A percentile compares a stretch with the other conserved stretches of the same genome.
Conservation (phyloP, 2,797 vertebrate species). For the Neostethus bicornis region DNA sequence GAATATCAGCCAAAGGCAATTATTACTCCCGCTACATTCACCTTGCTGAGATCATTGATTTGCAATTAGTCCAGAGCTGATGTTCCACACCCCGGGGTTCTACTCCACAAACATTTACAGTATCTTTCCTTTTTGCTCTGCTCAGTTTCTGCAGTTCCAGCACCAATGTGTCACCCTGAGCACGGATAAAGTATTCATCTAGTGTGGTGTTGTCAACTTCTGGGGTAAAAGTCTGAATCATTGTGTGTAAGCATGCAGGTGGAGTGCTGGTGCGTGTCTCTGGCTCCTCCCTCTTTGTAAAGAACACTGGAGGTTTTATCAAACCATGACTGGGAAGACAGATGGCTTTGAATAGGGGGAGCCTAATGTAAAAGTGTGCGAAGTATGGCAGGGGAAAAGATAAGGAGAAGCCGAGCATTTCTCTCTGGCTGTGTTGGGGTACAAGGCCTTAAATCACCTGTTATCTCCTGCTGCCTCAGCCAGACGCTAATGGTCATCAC, state of each 20-base stretch:
- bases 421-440: slow-evolving; percentile 71
- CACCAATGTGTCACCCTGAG: slow-evolving; percentile 51
- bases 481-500: slow-evolving; percentile 83
- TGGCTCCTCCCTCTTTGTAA: slow-evolving; percentile 43
- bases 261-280: slow-evolving; percentile 36
- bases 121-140: slow-evolving; percentile 37
- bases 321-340: slow-evolving; percentile 78
- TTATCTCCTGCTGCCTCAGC: slow-evolving; percentile 82
- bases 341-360: slow-evolving; percentile 75
- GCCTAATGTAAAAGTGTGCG: slow-evolving; percentile 82
- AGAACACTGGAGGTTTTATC: slow-evolving; percentile 73
- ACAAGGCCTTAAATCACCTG: slow-evolving; percentile 81
- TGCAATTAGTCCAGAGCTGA: slow-evolving; percentile 69
- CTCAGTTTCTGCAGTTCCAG: slow-evolving; percentile 50
- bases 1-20: slow-evolving; percentile 39
- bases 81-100: slow-evolving; percentile 45
- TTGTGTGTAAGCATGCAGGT: slow-evolving; percentile 65
- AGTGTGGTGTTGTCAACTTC: slow-evolving; percentile 48
- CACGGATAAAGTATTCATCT: slow-evolving; percentile 59
- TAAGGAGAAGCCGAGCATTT: slow-evolving; percentile 74
- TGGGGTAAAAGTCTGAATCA: slow-evolving; percentile 41
- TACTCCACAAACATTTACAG: slow-evolving; percentile 52
- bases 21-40: slow-evolving; percentile 60
- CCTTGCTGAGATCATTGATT: slow-evolving; percentile 66
- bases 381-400: slow-evolving; percentile 73